phyloP scores from a whole-genome alignment of 1,140 invertebrate genomes.

The Eumeta japonica region DNA sequence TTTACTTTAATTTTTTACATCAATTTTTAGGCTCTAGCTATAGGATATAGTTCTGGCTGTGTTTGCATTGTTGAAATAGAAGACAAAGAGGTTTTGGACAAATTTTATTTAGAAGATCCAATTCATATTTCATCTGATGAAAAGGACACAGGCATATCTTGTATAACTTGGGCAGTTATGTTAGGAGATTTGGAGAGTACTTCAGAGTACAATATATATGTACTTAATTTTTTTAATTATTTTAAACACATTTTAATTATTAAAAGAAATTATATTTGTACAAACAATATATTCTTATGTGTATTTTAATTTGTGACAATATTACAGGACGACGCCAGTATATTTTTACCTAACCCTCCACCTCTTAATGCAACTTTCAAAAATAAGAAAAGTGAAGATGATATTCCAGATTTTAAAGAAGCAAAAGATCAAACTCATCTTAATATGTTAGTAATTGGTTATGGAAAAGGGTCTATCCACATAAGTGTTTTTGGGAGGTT shows the following conservation, averaged over 20 bases:
- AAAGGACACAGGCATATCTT: slow-evolving; percentile 50
- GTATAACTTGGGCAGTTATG: slow-evolving; percentile 62
- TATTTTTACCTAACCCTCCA: slow-evolving; percentile 56
- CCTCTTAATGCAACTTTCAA: slow-evolving; percentile 36
- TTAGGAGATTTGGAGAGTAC: slow-evolving; percentile 36
- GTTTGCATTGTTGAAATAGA: slow-evolving; percentile 83
- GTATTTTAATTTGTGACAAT: no score
- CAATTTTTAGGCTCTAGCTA: slow-evolving; percentile 47
- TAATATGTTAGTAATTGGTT: slow-evolving; percentile 78
- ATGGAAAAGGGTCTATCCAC: slow-evolving; percentile 69
- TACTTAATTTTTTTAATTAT: slow-evolving; percentile 20
- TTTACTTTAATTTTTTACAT: slow-evolving; percentile 4
- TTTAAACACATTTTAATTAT: slow-evolving; percentile 2
- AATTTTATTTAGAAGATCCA: slow-evolving; percentile 57
- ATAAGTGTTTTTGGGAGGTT: slow-evolving; percentile 84
- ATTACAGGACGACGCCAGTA: slow-evolving; percentile 57
- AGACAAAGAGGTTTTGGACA: slow-evolving; percentile 79
- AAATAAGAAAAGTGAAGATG: slow-evolving; percentile 51
- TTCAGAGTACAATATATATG: slow-evolving; percentile 45
- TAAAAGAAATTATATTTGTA: slow-evolving; percentile 4
- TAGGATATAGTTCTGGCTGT: slow-evolving; percentile 67
- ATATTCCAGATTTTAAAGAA: slow-evolving; percentile 65
- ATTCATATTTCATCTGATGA: slow-evolving; percentile 30
- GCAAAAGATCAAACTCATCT: slow-evolving; percentile 67
- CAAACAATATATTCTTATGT: slow-evolving; percentile 3